Conservation (phyloP, 2,113 vertebrate species). For the Brevimyrus niger region DNA sequence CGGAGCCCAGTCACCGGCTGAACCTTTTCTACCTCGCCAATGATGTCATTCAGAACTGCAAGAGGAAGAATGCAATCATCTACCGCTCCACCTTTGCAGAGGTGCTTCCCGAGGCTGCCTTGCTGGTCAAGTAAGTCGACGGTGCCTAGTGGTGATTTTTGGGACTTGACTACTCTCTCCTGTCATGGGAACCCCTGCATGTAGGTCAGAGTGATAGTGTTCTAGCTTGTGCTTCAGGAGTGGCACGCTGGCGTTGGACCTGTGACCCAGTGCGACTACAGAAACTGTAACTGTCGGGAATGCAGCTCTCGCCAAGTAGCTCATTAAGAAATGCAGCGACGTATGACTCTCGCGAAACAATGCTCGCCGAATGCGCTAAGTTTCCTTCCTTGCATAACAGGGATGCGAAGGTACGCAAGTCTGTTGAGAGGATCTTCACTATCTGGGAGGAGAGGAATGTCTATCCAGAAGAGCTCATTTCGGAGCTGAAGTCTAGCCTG, state of each 20-base stretch:
- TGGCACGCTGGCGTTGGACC: not conserved
- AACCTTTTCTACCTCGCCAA: constrained; percentile 97
- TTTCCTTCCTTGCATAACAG: constrained; percentile 47
- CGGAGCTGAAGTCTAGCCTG: constrained; percentile 68
- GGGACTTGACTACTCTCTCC: not conserved
- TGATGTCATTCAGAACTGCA: constrained; percentile 98
- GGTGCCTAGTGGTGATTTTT: not conserved
- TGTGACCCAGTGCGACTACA: not conserved
- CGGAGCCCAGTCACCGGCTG: constrained; percentile 82
- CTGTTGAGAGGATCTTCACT: constrained; percentile 87
- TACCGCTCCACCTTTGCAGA: constrained; percentile 86
- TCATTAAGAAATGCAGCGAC: not conserved
- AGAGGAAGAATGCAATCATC: constrained; percentile 88
- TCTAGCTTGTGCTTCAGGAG: not conserved
- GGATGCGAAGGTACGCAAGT: constrained; percentile 84
- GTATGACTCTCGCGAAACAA: not conserved
- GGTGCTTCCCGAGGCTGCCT: constrained; percentile 80
- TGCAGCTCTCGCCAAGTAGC: not conserved
- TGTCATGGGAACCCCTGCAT: not conserved
- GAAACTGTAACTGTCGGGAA: not conserved
- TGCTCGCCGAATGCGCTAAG: not conserved
- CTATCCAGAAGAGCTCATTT: constrained; percentile 84
- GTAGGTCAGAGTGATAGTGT: not conserved
- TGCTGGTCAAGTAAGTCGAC: constrained; percentile 79
- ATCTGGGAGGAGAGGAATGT: constrained; percentile 97